phyloP scores from a whole-genome alignment of 2,888 invertebrate species.

The Limenitis camilla region DNA sequence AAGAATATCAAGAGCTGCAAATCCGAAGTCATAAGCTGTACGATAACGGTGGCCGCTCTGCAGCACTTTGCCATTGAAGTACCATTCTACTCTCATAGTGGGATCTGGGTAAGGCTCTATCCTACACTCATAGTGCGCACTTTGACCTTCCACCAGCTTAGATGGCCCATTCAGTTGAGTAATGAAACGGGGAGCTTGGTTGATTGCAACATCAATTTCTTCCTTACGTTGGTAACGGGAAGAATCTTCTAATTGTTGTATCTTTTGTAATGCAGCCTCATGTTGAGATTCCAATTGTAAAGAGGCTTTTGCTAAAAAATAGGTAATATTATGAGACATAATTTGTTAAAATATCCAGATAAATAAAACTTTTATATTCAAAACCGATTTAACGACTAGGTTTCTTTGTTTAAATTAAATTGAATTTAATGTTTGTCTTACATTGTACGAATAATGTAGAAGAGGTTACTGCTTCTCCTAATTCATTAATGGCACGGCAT shows the following conservation, averaged over 20 bases:
- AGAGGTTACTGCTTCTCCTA: conserved; percentile 96
- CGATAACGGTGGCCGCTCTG: conserved; percentile 93
- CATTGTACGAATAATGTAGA: conserved; percentile 92
- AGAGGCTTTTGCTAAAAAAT: conserved; percentile 83
- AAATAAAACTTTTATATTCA: background rate
- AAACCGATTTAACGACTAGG: background rate
- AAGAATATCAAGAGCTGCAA: conserved; percentile 95
- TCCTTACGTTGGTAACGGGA: conserved; percentile 85
- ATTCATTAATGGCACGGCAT: conserved; percentile 91
- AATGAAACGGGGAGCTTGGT: conserved; percentile 88
- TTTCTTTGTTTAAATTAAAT: background rate
- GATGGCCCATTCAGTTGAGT: conserved; percentile 90
- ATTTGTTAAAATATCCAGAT: background rate
- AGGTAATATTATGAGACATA: background rate
- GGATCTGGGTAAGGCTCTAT: conserved; percentile 95
- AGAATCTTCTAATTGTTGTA: conserved; percentile 88
- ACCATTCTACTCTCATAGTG: conserved; percentile 92
- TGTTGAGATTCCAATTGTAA: conserved; percentile 92
- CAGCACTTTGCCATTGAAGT: conserved; percentile 92
- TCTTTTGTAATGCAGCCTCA: conserved; percentile 89
- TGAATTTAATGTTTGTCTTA: conserved; percentile 50
- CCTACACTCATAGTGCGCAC: conserved; percentile 93
- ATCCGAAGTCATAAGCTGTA: conserved; percentile 97
- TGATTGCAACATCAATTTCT: conserved; percentile 86
- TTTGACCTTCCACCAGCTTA: conserved; percentile 89